phyloP scores from a whole-genome alignment of 2,888 invertebrate genomes.

The Crematogaster levior region DNA sequence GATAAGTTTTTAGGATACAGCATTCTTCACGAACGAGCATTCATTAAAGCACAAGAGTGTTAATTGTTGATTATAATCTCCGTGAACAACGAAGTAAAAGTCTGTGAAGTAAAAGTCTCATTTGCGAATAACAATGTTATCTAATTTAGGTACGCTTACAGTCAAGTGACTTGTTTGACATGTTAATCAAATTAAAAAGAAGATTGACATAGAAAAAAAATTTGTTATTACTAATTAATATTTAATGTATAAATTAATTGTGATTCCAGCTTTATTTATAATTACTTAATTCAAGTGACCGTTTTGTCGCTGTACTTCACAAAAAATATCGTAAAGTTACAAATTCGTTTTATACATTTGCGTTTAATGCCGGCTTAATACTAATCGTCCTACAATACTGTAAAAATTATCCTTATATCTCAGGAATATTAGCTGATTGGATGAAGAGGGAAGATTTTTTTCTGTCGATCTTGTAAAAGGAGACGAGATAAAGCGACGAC shows the following conservation, averaged over 20 bases:
- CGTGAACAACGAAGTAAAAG: constrained; percentile 21
- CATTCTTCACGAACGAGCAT: constrained; percentile 30
- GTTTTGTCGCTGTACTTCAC: neutral
- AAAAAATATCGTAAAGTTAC: neutral
- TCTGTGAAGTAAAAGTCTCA: too few relatives aligned
- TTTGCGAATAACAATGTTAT: neutral
- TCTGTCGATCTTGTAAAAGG: constrained; percentile 3
- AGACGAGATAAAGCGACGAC: constrained; percentile 35
- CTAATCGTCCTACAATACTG: neutral
- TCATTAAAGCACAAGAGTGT: constrained; percentile 56
- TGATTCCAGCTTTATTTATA: neutral
- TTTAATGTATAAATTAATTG: neutral
- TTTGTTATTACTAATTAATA: neutral
- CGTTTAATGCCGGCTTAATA: neutral
- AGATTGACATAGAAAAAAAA: neutral
- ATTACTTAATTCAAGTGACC: neutral
- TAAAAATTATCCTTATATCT: constrained; percentile 2
- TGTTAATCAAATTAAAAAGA: neutral
- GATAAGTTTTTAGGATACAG: constrained; percentile 58
- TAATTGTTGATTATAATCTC: constrained; percentile 57
- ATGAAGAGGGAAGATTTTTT: neutral
- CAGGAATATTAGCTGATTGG: constrained; percentile 5
- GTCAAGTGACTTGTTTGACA: neutral
- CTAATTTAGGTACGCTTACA: neutral
- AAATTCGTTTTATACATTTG: neutral